Evolutionary conservation across 2,113 vertebrate species (phyloP), one percentile per base, ranked within the genome.

Genomic region (Lota lota): DNA sequence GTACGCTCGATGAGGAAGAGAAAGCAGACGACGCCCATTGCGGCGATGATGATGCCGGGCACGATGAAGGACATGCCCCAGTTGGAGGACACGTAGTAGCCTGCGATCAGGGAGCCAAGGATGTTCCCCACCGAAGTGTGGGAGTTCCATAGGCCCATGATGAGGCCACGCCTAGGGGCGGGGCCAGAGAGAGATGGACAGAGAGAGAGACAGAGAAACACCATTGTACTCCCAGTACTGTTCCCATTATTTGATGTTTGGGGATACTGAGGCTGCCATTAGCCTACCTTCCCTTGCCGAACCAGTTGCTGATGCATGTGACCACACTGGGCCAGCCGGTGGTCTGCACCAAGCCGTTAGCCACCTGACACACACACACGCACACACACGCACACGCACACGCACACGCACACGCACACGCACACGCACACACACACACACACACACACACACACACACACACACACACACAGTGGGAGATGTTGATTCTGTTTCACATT

Each of bases 71-170:
- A 98, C 80, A 98, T 17, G 12, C 97, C 97, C 97, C 97, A 98
- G 40, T 92, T 87, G 0, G 88, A 91, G 8, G 95, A 95, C 54
- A 99, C 97, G 87, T 92, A 99, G 69, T 78, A 66, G 0, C 95
- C 96, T 0, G 97, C 96, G 0, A 98, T 95, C 76, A 99, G 88
- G 0, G 97, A 98, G 17, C 97, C 97, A 40, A 98, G 65, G 68
- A 99, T 99, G 90, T 99, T 99, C 19, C 97, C 97, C 0, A 99
- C 95, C 0, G 97, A 98, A 0, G 97, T 99, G 85, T 99, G 97
- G 0, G 96, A 99, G 87, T 98, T 99, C 97, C 97, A 99, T 83
- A 99, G 77, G 0, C 96, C 97, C 96, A 99, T 99, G 87, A 99
- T 94, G 73, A 99, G 85, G 1, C 97, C 97, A 40, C 96, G 89